These are phyloP conservation scores for Trissolcus japonicus DNA, from an alignment of 2,888 invertebrate species.

Conservation along the genomic window DNA sequence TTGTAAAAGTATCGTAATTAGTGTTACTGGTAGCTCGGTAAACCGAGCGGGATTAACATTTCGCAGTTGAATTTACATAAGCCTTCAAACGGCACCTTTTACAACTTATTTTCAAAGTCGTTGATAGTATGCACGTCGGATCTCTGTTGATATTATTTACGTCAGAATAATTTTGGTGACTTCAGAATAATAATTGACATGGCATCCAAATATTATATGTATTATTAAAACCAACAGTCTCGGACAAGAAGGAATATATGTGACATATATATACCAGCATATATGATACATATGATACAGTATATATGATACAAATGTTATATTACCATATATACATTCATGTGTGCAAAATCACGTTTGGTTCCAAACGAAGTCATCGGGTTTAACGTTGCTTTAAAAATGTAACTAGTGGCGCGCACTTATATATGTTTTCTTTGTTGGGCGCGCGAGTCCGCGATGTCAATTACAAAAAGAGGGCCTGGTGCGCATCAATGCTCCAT, in stretches of 20 bases:
- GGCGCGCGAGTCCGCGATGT: conserved; percentile 8
- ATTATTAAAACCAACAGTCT: too few species aligned
- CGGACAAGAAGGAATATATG: too few species aligned
- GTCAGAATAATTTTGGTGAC: too few species aligned
- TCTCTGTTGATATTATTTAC: too few species aligned
- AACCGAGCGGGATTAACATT: conserved; percentile 11
- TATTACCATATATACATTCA: not conserved
- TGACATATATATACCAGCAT: too few species aligned
- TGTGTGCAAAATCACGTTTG: conserved; percentile 53
- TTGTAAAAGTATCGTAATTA: too few species aligned
- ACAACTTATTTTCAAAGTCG: not conserved
- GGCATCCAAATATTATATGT: too few species aligned
- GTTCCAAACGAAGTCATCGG: conserved; percentile 44
- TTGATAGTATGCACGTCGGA: too few species aligned
- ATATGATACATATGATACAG: too few species aligned
- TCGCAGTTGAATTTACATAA: not conserved
- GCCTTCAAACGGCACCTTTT: not conserved
- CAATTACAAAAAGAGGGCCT: conserved; percentile 33
- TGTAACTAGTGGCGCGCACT: conserved; percentile 41
- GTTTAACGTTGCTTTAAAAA: conserved; percentile 48
- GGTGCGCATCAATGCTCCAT: conserved; percentile 11
- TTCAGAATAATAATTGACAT: too few species aligned
- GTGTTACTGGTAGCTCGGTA: too few species aligned
- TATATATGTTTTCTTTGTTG: conserved; percentile 27
- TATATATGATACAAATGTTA: too few species aligned